Evolutionary conservation across 2,797 vertebrate species (phyloP).

Genomic region (Brachyrhaphis roseni): DNA sequence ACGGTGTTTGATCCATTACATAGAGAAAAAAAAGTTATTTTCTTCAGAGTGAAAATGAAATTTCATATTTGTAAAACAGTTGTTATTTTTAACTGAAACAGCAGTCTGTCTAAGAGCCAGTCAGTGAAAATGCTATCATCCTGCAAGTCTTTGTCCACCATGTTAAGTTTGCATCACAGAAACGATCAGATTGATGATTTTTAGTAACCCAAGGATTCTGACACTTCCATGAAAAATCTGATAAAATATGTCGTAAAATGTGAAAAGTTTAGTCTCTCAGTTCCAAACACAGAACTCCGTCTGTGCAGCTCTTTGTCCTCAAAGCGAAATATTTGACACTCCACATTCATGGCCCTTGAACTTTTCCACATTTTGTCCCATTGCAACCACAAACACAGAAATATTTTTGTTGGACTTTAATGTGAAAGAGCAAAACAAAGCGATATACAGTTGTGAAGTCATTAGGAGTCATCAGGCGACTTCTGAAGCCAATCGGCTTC

Average conservation of each 20-base stretch:
- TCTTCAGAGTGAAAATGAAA: not conserved
- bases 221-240: not conserved
- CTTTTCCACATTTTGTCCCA: too few species aligned
- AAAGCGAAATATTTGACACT: too few species aligned
- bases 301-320: too few species aligned
- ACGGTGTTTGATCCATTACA: not conserved
- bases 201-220: not conserved
- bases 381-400: too few species aligned
- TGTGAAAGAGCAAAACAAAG: too few species aligned
- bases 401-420: too few species aligned
- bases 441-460: too few species aligned
- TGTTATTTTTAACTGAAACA: not conserved
- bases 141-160: too few species aligned
- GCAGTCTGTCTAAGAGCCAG: not conserved
- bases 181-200: not conserved
- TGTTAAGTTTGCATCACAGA: not conserved
- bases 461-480: too few species aligned
- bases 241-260: not conserved
- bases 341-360: too few species aligned
- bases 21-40: not conserved
- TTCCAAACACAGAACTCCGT: not conserved
- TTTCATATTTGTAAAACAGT: not conserved
- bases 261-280: not conserved
- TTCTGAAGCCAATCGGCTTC: too few species aligned
- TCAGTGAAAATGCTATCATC: not conserved